Conservation (phyloP, 2,797 vertebrate genomes). For the Chlorospingus semifuscus region DNA sequence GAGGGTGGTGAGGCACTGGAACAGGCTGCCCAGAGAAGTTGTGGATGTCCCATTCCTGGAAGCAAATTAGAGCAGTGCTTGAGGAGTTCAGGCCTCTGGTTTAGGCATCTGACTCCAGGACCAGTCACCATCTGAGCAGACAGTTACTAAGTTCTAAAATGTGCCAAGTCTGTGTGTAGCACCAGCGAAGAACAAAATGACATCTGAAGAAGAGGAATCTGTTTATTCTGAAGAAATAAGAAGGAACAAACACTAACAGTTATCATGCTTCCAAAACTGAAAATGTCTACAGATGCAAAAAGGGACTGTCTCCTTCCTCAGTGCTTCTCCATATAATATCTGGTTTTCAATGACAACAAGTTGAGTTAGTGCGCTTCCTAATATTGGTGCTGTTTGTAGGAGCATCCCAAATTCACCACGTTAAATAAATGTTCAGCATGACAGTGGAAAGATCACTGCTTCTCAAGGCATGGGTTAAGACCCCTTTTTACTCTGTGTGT, state of each 20-base stretch:
- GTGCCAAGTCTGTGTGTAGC: not conserved
- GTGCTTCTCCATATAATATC: not conserved
- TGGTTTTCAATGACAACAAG: not conserved
- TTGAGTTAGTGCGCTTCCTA: not conserved
- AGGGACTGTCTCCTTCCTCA: not conserved
- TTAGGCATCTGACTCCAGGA: not conserved
- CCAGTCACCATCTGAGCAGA: not conserved
- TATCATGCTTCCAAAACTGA: not conserved
- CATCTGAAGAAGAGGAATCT: not conserved
- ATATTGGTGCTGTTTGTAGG: not conserved
- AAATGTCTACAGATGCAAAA: not conserved
- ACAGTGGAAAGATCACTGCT: not conserved
- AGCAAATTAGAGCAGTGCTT: not conserved
- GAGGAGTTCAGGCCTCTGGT: not conserved
- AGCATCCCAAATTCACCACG: not conserved
- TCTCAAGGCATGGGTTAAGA: not conserved
- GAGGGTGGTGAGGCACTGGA: not conserved
- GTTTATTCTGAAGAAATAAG: not conserved
- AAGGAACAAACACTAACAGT: not conserved
- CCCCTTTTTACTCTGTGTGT: not conserved
- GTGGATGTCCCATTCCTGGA: not conserved
- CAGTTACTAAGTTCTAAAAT: not conserved
- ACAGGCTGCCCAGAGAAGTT: not conserved
- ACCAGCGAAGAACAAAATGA: not conserved
- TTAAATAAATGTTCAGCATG: not conserved